These are phyloP conservation scores for Xenus cinereus DNA, from an alignment of 2,113 vertebrate genomes.

Conservation along the genomic window DNA sequence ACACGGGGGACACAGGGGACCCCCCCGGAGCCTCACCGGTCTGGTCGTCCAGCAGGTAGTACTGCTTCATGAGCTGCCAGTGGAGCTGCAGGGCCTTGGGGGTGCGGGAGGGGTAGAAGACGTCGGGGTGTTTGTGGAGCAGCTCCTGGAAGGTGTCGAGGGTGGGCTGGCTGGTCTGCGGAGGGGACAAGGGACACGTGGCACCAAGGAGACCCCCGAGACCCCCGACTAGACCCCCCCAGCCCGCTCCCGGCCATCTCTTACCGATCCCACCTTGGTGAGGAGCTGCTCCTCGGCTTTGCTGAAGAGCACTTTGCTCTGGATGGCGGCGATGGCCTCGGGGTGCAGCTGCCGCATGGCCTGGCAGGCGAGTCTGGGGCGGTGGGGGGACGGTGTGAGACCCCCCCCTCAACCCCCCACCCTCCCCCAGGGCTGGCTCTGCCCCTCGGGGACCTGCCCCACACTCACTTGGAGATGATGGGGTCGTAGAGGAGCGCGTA, in stretches of 20 bases:
- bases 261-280: conserved; percentile 89
- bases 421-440: background rate
- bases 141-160: conserved; percentile 93
- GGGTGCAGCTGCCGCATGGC: conserved; percentile 96
- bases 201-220: background rate
- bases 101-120: conserved; percentile 90
- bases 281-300: conserved; percentile 90
- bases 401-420: too few relatives aligned
- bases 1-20: accelerated
- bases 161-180: conserved; percentile 90
- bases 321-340: conserved; percentile 92
- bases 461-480: conserved; percentile 93
- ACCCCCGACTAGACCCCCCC: background rate
- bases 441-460: background rate
- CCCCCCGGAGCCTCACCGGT: conserved; percentile 76
- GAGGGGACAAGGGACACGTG: background rate
- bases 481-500: conserved; percentile 94
- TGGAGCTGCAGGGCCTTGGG: conserved; percentile 91
- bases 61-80: conserved; percentile 97
- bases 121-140: conserved; percentile 85
- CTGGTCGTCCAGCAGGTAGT: conserved; percentile 94
- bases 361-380: conserved; percentile 80
- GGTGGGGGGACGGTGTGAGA: background rate
- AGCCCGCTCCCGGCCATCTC: background rate
- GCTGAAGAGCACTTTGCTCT: conserved; percentile 95